Evolutionary conservation across 1,140 invertebrate genomes (phyloP), one percentile per base, ranked within the genome.

Genomic region (Melitaea cinxia): DNA sequence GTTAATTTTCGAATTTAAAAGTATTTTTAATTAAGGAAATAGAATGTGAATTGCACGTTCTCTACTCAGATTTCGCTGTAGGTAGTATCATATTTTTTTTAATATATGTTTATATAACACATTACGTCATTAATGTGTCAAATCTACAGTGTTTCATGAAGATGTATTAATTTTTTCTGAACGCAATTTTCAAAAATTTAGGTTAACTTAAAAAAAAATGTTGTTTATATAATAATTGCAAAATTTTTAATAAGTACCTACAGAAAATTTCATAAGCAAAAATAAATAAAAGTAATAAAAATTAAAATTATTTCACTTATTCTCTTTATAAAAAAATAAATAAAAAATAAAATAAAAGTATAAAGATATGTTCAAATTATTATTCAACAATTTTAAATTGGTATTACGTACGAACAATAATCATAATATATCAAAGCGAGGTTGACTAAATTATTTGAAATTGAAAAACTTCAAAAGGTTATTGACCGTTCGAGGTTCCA

Each of bases 401-500:
- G n/a, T n/a, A n/a, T 37, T 37, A 37, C 35, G n/a, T 35, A 35
- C 12, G 33, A 7, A 35, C 33, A 35, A 35, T 19, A 19, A n/a
- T n/a, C n/a, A n/a, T n/a, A n/a, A n/a, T n/a, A n/a, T 45, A 57
- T 24, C 7, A 10, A 33, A 33, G 30, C 19, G 7, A 19, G 15
- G 17, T 45, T 15, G 24, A 26, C 24, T 28, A 45, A 45, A 45
- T n/a, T n/a, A n/a, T 21, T 14, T 21, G 14, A 42, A 57, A 24
- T 49, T 9, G 26, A 55, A 57, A 23, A 50, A 64, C 7, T 64
- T 21, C 33, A 45, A 68, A 52, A 53, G 52, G 55, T 63, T 21
- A 63, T 6, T 37, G 57, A 66, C 64, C 64, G 57, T 24, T 42
- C 49, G 61, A 65, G 47, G 62, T 57, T 30, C 39, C 30, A 33